phyloP scores from a whole-genome alignment of 2,113 vertebrate species.

The Cryptotis parvus region DNA sequence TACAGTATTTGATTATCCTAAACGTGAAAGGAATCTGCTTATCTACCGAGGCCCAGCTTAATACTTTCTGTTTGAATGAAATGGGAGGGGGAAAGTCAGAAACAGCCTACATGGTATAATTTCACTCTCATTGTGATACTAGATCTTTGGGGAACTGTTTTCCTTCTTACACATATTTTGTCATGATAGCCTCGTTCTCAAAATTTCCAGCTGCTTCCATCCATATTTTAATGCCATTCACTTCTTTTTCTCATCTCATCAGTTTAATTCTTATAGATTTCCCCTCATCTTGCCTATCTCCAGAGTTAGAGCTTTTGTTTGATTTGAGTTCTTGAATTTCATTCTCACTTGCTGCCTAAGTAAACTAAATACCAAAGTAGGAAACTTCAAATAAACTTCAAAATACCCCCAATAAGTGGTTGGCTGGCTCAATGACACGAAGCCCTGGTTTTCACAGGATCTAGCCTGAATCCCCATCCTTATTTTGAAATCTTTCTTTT shows the following conservation, averaged over 20 bases:
- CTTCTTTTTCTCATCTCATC: slow-evolving; percentile 72
- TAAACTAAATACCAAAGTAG: slow-evolving; percentile 16
- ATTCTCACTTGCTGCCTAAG: slow-evolving; percentile 27
- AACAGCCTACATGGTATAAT: background rate
- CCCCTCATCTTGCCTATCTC: slow-evolving; percentile 46
- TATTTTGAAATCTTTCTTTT: background rate
- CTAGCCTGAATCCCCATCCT: background rate
- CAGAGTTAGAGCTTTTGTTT: slow-evolving; percentile 66
- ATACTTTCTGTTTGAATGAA: too few species aligned
- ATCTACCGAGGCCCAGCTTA: background rate
- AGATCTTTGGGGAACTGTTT: slow-evolving; percentile 49
- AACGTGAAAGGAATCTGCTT: background rate
- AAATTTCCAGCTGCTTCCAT: slow-evolving; percentile 71
- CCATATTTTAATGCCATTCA: slow-evolving; percentile 65
- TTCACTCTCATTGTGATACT: background rate
- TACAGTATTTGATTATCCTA: background rate
- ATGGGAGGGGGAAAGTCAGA: too few species aligned
- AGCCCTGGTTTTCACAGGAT: background rate
- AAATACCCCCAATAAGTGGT: background rate
- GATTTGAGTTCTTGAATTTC: slow-evolving; percentile 39
- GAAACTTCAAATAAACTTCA: background rate
- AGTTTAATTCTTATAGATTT: slow-evolving; percentile 75
- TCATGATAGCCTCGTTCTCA: slow-evolving; percentile 63
- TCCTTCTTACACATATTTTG: slow-evolving; percentile 40
- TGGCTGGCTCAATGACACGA: background rate